Evolutionary conservation across 2,888 invertebrate species (phyloP), one percentile per base, ranked within the genome.

Genomic region (Drosophila niveifrons): DNA sequence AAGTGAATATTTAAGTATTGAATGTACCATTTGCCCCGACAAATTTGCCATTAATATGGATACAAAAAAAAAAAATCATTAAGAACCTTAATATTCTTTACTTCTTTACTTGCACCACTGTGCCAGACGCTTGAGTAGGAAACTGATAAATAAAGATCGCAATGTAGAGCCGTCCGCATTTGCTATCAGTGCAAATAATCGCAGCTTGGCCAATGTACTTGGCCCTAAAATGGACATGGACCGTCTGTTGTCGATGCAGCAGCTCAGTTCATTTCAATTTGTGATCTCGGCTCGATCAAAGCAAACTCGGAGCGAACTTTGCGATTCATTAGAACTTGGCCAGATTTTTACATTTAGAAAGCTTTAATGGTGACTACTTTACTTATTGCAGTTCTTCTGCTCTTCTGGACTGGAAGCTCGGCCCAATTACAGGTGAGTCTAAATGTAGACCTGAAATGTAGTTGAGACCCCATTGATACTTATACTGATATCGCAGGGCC

Each of bases 401-500:
- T 88, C 55, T 61, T 80, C 43, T 82, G 87, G 72, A 79, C 72
- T 65, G 80, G 59, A 44, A 55, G 62, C 34, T 55, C 55, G 15
- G 88, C 84, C 36, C 85, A 85, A 51, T 50, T 83, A 28, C 87
- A 84, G 46, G 88, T 87, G 3, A 51, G 51, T 36, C 76, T 75
- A 86, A 78, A 9, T 13, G 78, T 3, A 66, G 61, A 18, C 31
- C n/a, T n/a, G n/a, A n/a, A n/a, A n/a, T 3, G 0, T 9, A 18
- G 9, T n/a, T 11, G n/a, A 6, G 4, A 52, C 10, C 11, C 2
- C 0, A 11, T 4, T 39, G 31, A 10, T 31, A 31, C 2, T 31
- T 28, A 18, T 18, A 2, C 15, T 34, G 3, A 1, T 34, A 2
- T 87, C 85, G 80, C 75, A 95, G 95, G 94, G 94, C 58, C 96